Base-by-base conservation (phyloP, 2,888 invertebrate genomes). In the Polydrusus tereticollis region DNA sequence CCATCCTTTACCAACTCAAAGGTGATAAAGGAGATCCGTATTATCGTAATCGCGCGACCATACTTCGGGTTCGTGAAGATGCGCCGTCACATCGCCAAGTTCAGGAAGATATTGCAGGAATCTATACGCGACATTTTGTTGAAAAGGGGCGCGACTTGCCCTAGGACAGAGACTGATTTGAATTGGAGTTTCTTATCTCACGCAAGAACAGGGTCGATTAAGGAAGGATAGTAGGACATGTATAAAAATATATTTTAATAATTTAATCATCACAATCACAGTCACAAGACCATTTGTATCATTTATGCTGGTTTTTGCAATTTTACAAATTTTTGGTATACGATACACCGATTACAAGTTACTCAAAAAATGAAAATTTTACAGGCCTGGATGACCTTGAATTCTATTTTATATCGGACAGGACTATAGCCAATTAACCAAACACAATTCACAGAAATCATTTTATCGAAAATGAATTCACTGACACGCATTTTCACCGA, bases 31-130 rank as follows among this genome's bases (percentile, higher is more conserved):
- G 52, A 55, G 18, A 55, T 16, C 26, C 8, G 8, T 55, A 55
- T 55, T 33, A 55, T 29, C 29, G 52, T 55, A 29, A 29, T 55
- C 52, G 29, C 29, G 14, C 29, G 29, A 55, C 16, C 52, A 29
- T 29, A 55, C 29, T 26, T 55, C 29, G 29, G 52, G 29, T 16
- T 10, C 16, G 69, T 47, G 47, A 62, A 69, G 76, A 75, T 74
- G 76, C 76, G 77, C 75, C 73, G 72, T 63, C 67, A 58, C 45
- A 47, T 59, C 57, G 65, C 60, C 60, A 64, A 64, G 16, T 55
- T 67, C 59, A 26, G 70, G 62, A 47, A 33, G 73, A 65, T 71
- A 73, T 60, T 41, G 67, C 64, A 73, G 75, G 71, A 71, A 75
- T 75, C 69, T 72, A 38, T 55, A 63, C 33, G 26, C 36, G 36